These are phyloP conservation scores for Tor tambroides DNA, from an alignment of 2,113 vertebrate species.

Conservation along the genomic window DNA sequence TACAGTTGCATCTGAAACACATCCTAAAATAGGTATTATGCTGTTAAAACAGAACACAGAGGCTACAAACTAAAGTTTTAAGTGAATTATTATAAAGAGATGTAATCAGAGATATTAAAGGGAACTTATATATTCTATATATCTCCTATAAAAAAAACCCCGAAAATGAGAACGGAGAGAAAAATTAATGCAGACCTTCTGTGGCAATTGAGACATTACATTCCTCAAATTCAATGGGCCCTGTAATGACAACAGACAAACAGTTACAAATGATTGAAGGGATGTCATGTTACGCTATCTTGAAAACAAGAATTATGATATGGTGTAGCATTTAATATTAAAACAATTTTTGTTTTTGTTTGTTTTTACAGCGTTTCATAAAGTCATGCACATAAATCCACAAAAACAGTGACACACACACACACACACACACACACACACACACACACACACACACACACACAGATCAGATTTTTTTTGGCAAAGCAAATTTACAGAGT, in stretches of 20 bases:
- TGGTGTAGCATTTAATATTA: conserved; percentile 11
- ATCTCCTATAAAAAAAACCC: no score
- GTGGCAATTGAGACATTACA: conserved; percentile 88
- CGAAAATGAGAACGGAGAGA: no score
- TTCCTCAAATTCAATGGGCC: conserved; percentile 96
- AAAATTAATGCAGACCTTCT: conserved; percentile 82
- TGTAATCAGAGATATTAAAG: conserved; percentile 2
- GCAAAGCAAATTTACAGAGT: conserved; percentile 60
- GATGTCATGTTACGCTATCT: no score
- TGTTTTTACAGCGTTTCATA: no score
- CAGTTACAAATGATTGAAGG: not conserved
- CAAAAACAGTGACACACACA: not conserved
- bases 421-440: not conserved
- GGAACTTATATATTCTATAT: not conserved
- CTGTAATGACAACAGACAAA: conserved; percentile 71
- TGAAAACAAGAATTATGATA: conserved; percentile 39
- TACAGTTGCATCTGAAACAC: not conserved
- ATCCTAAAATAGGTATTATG: not conserved
- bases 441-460: not conserved
- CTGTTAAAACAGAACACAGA: not conserved
- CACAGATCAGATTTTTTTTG: not conserved
- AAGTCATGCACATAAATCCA: not conserved
- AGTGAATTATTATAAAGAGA: not conserved
- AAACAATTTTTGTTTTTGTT: no score
- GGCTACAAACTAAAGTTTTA: not conserved